Base-by-base conservation (phyloP, 2,888 invertebrate genomes). In the Therioaphis trifolii region DNA sequence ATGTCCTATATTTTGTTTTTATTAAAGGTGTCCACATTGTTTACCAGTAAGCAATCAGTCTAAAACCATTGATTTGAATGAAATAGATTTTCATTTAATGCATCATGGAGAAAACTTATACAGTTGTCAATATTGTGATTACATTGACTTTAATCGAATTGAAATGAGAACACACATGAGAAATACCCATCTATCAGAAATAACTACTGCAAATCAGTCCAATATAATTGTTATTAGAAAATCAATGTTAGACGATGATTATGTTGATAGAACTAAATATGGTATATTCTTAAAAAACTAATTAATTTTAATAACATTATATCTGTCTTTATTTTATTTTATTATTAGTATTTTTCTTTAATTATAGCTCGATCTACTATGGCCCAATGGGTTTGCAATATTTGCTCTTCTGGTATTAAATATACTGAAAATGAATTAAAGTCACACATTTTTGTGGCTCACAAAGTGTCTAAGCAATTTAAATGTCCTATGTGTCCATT, bases 1-100 rank as follows among this genome's bases (percentile, higher is more conserved):
- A 21, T 90, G 91, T 91, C 35, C 46, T 71, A 4, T 0, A 63
- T 68, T 43, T 21, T 5, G 18, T 46, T 68, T 46, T 68, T 27
- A 88, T 89, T 93, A 91, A 88, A 90, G 90, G 85, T 95, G 95
- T 88, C 92, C 92, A 0, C 95, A 95, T 88, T 96, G 95, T 88
- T 91, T 91, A 27, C 89, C 90, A 91, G 86, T 9, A 11, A 29
- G 46, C 12, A 52, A 11, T 9, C 27, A 2, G 52, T 5, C 86
- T 89, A 71, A 71, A 24, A 89, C 11, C 86, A 88, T 85, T 75
- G 40, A 85, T 85, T 21, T 92, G 79, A 90, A 92, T n/a, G 90
- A 92, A 85, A 91, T 95, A 84, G 88, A 93, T 15, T 90, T 91
- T 74, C 96, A 96, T 88, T 90, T 95, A 85, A 92, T 93, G 87